These are phyloP conservation scores for Elaphurus davidianus DNA, from an alignment of 2,113 vertebrate genomes.

Conservation along the genomic window DNA sequence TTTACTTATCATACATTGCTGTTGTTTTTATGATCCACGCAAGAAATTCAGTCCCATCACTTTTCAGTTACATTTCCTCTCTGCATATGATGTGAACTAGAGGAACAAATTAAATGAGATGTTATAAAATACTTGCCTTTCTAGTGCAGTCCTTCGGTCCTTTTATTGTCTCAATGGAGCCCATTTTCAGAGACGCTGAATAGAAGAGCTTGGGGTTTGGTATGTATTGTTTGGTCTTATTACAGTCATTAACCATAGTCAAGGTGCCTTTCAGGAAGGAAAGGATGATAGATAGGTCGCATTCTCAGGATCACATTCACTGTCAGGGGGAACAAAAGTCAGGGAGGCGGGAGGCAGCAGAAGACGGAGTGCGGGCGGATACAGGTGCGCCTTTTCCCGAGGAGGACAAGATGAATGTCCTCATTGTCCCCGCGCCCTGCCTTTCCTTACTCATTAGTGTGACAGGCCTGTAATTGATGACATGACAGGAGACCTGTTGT, in stretches of 20 bases:
- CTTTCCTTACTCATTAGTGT: constrained; percentile 82
- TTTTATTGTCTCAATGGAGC: background rate
- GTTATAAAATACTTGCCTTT: constrained; percentile 18
- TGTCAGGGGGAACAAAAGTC: constrained; percentile 73
- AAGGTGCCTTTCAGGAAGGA: constrained; percentile 87
- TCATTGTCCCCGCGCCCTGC: constrained; percentile 77
- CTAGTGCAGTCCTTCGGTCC: background rate
- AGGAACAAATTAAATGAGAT: background rate
- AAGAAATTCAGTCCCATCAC: background rate
- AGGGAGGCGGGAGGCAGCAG: constrained; percentile 57
- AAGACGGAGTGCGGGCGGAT: constrained; percentile 80
- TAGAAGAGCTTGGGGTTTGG: constrained; percentile 8
- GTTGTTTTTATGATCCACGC: background rate
- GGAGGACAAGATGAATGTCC: constrained; percentile 82
- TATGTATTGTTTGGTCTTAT: constrained; percentile 64
- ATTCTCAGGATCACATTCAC: constrained; percentile 67
- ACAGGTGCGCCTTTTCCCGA: constrained; percentile 79
- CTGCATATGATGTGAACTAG: background rate
- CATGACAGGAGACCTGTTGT: constrained; percentile 78
- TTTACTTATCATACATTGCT: background rate
- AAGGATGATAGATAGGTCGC: constrained; percentile 81
- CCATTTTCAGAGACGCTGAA: constrained; percentile 37
- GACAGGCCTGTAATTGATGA: constrained; percentile 82
- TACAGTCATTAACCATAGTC: constrained; percentile 73
- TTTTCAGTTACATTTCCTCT: background rate